Evolutionary conservation across 64 coral and sea anemone genomes (phyloP).

Genomic region (Acropora tenuis): DNA sequence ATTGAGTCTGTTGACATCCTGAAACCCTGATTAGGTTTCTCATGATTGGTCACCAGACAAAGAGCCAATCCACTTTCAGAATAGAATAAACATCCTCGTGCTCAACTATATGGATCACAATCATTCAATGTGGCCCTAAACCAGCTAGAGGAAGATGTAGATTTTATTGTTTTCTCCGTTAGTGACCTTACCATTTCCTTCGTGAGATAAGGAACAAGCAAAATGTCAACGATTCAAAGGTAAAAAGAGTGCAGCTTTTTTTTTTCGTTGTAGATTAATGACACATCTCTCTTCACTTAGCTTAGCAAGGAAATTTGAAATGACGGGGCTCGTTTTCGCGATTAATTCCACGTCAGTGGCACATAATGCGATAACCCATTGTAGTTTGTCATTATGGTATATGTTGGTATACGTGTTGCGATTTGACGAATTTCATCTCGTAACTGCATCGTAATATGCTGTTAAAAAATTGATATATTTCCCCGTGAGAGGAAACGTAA

Average conservation of each 20-base stretch:
- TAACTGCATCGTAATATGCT: no score
- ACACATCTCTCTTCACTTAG: background rate
- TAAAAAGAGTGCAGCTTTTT: background rate
- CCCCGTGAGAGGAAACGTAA: no score
- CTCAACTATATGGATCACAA: no score
- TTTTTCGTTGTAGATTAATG: background rate
- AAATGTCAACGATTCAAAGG: constrained; percentile 55
- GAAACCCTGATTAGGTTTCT: background rate
- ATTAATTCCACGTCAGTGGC: no score
- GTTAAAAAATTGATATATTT: no score
- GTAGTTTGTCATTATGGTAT: no score
- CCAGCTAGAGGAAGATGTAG: background rate
- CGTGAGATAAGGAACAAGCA: background rate
- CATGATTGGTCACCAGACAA: background rate
- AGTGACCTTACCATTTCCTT: background rate
- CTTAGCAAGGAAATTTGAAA: no score
- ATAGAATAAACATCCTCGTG: background rate
- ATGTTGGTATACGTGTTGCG: no score
- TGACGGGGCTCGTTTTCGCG: no score
- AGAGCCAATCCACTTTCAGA: constrained; percentile 1
- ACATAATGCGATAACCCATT: no score
- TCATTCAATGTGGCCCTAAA: no score
- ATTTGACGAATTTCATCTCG: no score
- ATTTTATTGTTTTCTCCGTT: background rate
- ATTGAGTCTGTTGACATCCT: background rate